A percentile compares a stretch with the other conserved stretches of the same genome.
phyloP scores from a whole-genome alignment of 1,140 invertebrate species.

The Cydia amplana region DNA sequence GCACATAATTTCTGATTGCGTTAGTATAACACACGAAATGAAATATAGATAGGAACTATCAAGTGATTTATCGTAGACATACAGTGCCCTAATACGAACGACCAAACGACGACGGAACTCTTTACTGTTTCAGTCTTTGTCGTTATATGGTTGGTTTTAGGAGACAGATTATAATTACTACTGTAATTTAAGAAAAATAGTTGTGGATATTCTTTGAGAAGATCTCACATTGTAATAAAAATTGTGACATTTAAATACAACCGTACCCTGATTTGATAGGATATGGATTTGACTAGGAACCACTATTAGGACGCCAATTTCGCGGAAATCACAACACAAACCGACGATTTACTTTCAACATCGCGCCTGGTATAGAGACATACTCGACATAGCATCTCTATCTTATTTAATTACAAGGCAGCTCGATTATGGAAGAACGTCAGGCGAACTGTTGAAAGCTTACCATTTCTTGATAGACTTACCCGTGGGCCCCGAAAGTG shows the following conservation, averaged over 20 bases:
- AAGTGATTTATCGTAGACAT: neutral
- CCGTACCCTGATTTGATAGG: constrained; percentile 20
- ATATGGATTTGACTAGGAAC: constrained; percentile 11
- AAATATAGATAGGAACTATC: constrained; percentile 12
- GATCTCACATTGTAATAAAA: neutral
- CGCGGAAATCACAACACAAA: neutral
- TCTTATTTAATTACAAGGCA: neutral
- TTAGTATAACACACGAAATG: neutral
- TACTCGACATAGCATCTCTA: neutral
- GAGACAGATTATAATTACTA: neutral
- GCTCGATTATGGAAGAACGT: neutral
- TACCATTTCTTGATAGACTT: neutral
- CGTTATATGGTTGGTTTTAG: too few species aligned
- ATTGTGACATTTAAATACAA: neutral
- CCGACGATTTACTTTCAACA: neutral
- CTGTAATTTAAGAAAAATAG: neutral
- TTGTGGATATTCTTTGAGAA: neutral
- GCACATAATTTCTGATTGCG: neutral
- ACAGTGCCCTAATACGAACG: neutral
- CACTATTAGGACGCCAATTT: constrained; percentile 3
- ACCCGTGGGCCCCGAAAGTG: too few species aligned
- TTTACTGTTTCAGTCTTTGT: too few species aligned
- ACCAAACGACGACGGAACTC: too few species aligned
- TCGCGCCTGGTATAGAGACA: neutral
- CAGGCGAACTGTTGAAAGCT: neutral